Base-by-base conservation (phyloP, 2,113 vertebrate species). In the Cavia aperea region DNA sequence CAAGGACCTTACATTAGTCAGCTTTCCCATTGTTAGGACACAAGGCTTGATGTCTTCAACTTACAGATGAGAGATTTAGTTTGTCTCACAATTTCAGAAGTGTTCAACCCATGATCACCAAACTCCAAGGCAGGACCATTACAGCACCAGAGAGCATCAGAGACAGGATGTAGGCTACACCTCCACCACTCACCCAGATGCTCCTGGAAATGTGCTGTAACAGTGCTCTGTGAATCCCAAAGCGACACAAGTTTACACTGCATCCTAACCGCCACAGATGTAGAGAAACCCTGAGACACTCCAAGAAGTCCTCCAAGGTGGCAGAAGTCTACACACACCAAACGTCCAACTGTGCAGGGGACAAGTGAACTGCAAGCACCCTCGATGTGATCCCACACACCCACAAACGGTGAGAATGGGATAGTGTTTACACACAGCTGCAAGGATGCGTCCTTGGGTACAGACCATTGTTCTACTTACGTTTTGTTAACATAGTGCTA, bases 331-430 rank as follows among this genome's bases (percentile, higher is more conserved):
- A 7, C 16, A 19, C 29, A 5, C 16, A 15, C 2, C 3, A 65
- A 83, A 36, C 6, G 58, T 4, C 21, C 49, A 60, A 7, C 49
- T 3, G 46, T 1, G 4, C 36, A 1, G 21, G 0, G 19, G 29
- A 31, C 0, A 10, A 15, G 4, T 49, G 15, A 24, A 33, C 3
- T 2, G 4, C 2, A 11, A 26, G 14, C 23, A 36, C 33, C n/a
- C 1, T 15, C 3, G 7, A 21, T 2, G 2, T 7, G 10, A 39
- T 0, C 3, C 7, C 13, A 0, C 1, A 0, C 11, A 9, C 23
- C 1, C 36, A 12, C 2, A 4, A 16, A 26, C 1, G 0, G 1
- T 24, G 46, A 60, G 23, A 70, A 19, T 1, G 43, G 23, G 0
- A 8, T 43, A 16, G 7, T 16, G 4, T 24, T 43, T 12, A 49